Percentiles rank a stretch among this genome's conserved stretches.
These are phyloP conservation scores for Nibea coibor DNA, from an alignment of 2,113 vertebrate genomes.

Conservation along the genomic window DNA sequence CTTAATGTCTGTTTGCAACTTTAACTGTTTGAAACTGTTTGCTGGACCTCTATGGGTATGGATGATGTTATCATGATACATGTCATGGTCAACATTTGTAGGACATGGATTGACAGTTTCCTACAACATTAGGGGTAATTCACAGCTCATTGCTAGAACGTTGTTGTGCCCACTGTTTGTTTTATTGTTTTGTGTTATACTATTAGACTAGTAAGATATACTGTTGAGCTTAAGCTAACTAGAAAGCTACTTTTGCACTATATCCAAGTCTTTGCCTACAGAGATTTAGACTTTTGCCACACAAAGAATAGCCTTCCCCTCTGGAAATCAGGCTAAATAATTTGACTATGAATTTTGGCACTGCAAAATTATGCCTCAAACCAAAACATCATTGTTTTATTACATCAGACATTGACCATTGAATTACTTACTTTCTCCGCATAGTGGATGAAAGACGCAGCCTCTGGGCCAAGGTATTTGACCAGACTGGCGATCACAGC, in stretches of 20 bases:
- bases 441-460: slow-evolving; percentile 78
- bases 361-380: slow-evolving; percentile 19
- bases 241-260: background rate
- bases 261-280: background rate
- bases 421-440: slow-evolving; percentile 80
- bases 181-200: background rate
- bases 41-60: background rate
- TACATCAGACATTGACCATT: slow-evolving; percentile 16
- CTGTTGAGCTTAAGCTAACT: background rate
- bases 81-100: background rate
- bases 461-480: slow-evolving; percentile 79
- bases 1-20: too few species aligned
- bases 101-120: background rate
- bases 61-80: background rate
- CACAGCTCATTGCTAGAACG: background rate
- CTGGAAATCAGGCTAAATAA: background rate
- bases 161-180: background rate
- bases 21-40: too few species aligned
- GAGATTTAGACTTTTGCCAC: background rate
- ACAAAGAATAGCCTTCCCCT: background rate
- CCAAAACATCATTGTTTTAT: slow-evolving; percentile 22
- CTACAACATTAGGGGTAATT: background rate
- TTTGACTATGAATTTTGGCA: background rate
- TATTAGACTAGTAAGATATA: background rate
- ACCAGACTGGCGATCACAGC: slow-evolving; percentile 79